Base-by-base conservation (phyloP, 2,888 invertebrate genomes). In the Kuschelorhynchus macadamiae region DNA sequence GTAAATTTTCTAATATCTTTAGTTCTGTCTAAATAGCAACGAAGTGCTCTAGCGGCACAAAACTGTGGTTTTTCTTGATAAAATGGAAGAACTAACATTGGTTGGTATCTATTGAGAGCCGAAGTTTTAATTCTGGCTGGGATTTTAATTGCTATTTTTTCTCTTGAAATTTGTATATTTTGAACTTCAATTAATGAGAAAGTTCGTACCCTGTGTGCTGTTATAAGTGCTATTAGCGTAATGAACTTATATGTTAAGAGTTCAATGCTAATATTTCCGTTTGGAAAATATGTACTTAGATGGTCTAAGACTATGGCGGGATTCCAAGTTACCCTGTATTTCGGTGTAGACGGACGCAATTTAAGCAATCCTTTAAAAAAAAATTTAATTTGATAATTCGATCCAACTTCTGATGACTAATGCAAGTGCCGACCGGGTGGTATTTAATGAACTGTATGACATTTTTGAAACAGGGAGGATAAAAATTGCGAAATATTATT, bases 81-180 rank as follows among this genome's bases (percentile, higher is more conserved):
- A 56, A 56, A 64, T 1, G 49, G 46, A 17, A 64, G 56, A 36
- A 14, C 11, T 11, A 64, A 36, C 20, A 47, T 21, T 16, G 64
- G 56, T 36, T 64, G 64, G 16, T 20, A 18, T 17, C 20, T 56
- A 64, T 64, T 32, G 14, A 47, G 36, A 17, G 21, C 67, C 3
- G 67, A 70, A 12, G 63, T 70, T 44, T 71, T 71, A 7, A 25
- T 25, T 25, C 25, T 25, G 4, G 3, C 25, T 5, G 25, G 25
- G 7, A 25, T 25, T 25, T 25, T 25, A 25, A 25, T 25, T 25
- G 3, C 25, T 25, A 25, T 25, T 25, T 25, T 25, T 3, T 25
- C 25, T 25, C 7, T 25, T 5, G 7, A 25, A 25, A 3, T 5
- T 7, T 25, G 25, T 3, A 25, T 25, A 25, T 25, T 25, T 25